Base-by-base conservation (phyloP, 2,888 invertebrate species). In the Cyrtodaria siliqua region DNA sequence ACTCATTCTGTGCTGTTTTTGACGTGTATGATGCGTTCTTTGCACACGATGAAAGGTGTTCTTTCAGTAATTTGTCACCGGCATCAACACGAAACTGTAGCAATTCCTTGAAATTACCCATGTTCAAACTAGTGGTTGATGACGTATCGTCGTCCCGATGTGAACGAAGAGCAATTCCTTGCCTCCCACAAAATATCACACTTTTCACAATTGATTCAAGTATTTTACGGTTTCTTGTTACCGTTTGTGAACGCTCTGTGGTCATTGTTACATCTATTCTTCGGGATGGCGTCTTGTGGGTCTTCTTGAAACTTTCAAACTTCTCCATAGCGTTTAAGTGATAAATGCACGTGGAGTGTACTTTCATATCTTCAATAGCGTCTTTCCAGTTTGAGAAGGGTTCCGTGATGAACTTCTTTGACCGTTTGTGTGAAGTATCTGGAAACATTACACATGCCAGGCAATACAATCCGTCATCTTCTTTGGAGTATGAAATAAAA, bases 341-440 rank as follows among this genome's bases (percentile, higher is more conserved):
- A 38, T 71, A 74, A 0, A 44, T 38, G 18, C 47, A 50, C 4
- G 56, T 27, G 23, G 67, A 29, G 53, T 77, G 80, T 40, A 18
- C 14, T 64, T 57, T 67, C 26, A 77, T 29, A 29, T 80, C 74
- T 18, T 20, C 23, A 16, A 40, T 52, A n/a, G 77, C 71, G 50
- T 81, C 81, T 68, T 81, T 77, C 81, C 77, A 74, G 64, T 70
- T 74, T 2, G 27, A 29, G 29, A 56, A 81, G 0, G 71, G 71
- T 33, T 71, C 74, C n/a, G 68, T 60, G 16, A 76, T 60, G 12
- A 74, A 26, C 38, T 68, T 56, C 24, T 63, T 68, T 24, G 71
- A 50, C n/a, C 68, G 53, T 61, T 59, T 20, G 50, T 72, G 69
- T 12, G 68, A 59, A 0, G 72, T 79, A 33, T 76, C 68, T 24